Base-by-base conservation (phyloP, 2,113 vertebrate genomes). In the Turnix velox region DNA sequence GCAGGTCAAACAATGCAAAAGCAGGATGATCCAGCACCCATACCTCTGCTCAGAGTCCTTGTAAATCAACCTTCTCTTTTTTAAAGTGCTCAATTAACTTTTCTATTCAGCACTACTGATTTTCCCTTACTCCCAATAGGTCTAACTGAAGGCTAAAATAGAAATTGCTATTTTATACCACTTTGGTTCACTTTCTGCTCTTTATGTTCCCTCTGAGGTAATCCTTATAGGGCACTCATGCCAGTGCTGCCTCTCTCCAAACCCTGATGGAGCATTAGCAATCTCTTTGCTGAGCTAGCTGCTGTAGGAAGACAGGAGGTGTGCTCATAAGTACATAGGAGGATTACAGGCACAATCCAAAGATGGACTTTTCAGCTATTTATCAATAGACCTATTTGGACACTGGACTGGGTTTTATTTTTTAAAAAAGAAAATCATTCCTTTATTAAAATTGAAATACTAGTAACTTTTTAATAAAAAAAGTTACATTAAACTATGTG, bases 1-100 rank as follows among this genome's bases (percentile, higher is more conserved):
- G 33, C 67, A 67, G 12, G 33, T 33, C 9, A 72, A 67, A 39
- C 14, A 19, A 39, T 0, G 1, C 1, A 2, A 27, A 7, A 11
- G 31, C n/a, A 89, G 78, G 19, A 25, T 14, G 19, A 40, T 5
- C 30, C 23, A n/a, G 55, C 25, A 68, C 15, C 10, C 25, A 4
- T 11, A 37, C 3, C 33, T 67, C 48, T 55, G 42, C 46, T 43
- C 42, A 52, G 59, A 46, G 31, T 11, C 58, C 24, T 22, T 24
- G 13, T 15, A 9, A 54, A 55, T 22, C n/a, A 28, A 23, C 27
- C 7, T 42, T 15, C 9, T 12, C 28, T 18, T 18, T 14, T 8
- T 31, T 23, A 71, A 66, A 43, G 59, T 6, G 25, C 10, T 46
- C 9, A 58, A 49, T 37, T 25, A 13, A 14, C 33, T 85, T 67